Base-by-base conservation (phyloP, 1,140 invertebrate genomes). In the Calephelis nemesis region DNA sequence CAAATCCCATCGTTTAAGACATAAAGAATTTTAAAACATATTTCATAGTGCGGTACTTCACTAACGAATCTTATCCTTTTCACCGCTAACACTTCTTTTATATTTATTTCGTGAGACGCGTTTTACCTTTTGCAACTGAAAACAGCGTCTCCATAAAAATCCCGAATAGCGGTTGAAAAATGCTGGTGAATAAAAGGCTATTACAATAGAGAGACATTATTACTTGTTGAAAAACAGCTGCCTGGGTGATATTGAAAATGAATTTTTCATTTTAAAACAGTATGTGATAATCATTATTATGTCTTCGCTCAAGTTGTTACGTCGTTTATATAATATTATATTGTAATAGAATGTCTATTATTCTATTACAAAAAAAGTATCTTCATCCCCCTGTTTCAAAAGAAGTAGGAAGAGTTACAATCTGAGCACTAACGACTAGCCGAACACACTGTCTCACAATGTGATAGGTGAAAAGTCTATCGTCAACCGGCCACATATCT, bases 171-270 rank as follows among this genome's bases (percentile, higher is more conserved):
- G 62, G 45, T 65, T 15, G 50, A 58, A 69, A 74, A 49, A 69
- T 67, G 39, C 50, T 62, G 58, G 52, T 75, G 74, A 75, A 75
- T 72, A 66, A 69, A 72, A 72, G 63, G 68, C 74, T 71, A 75
- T 75, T 75, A 75, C 70, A 62, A 47, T 49, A 70, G 66, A 70
- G 66, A 68, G 67, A 69, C 64, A 75, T 67, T 76, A 76, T 72
- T 74, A 71, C 74, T 74, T 68, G 68, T 69, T 64, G 62, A 60
- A 60, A 70, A 75, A 67, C 68, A 68, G 71, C 68, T 70, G 54
- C 67, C 49, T 66, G 52, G 49, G 60, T 65, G 62, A 65, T 72
- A 72, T 75, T 67, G 70, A 72, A 72, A 70, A 75, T 70, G 74
- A 70, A 70, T 72, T 72, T 60, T 63, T 66, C 65, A 62, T 68